Base-by-base conservation (phyloP, 2,113 vertebrate species). In the Toxotes jaculatrix region DNA sequence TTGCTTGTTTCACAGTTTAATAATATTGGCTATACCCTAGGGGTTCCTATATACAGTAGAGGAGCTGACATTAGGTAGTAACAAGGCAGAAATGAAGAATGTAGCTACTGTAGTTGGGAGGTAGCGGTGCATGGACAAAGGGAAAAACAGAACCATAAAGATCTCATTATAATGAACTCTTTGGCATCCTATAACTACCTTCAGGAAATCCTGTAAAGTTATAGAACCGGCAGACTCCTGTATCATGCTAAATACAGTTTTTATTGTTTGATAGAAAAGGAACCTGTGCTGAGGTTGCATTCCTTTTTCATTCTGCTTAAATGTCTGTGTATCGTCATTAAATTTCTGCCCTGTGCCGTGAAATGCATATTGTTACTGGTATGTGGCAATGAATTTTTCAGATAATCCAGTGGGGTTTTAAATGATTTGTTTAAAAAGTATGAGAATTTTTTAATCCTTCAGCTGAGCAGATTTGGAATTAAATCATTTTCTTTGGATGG, bases 1-100 rank as follows among this genome's bases (percentile, higher is more conserved):
- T 51, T n/a, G 32, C 68, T 74, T 74, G 34, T 86, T 66, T 80
- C 69, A 80, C 51, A 76, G 0, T 81, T 73, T 70, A 56, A 70
- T 77, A 69, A 70, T 77, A 81, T 55, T 56, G 59, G 43, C 74
- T 68, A 32, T 61, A 57, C 68, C 77, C 49, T 2, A 51, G 72
- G 66, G 85, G 36, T 81, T 87, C 47, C 47, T 70, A 23, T 82
- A 34, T 72, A 56, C 10, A 63, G 74, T 49, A 53, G 69, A 79
- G 1, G 60, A 72, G 70, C 70, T 72, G 74, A 74, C 63, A 74
- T 84, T 72, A 62, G 59, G 57, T 69, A 74, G 79, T 83, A 88
- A 83, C 74, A 60, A 82, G 84, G 76, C 56, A 57, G 75, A 55
- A 77, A 71, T 27, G 47, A 86, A 80, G 62, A 59, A 6, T 57